Evolutionary conservation across 2,888 invertebrate genomes (phyloP), one percentile per base, ranked within the genome.

Genomic region (Tanypteryx hageni): DNA sequence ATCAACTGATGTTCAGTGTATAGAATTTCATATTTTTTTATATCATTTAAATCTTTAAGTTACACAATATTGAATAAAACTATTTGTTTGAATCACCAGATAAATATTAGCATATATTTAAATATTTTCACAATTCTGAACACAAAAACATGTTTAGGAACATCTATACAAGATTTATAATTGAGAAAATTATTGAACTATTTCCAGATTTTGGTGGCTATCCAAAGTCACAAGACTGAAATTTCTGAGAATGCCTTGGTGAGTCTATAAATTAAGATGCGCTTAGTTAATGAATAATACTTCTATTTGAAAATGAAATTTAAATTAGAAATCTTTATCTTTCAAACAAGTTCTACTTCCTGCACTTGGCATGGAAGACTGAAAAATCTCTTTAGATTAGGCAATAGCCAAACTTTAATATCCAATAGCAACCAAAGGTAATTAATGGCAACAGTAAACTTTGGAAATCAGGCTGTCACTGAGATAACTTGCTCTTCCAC

Each of bases 241-340:
- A 22, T 27, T 76, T 76, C 76, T 76, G 76, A 27, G 76, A 76
- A 76, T 8, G 22, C 76, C 27, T 76, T 76, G 44, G 76, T 56
- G n/a, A 56, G 11, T 89, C 31, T 44, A 89, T 89, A 89, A 89
- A 61, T 89, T 89, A 89, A 89, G 64, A 86, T 22, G 59, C 16
- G 44, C 89, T 64, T 89, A 64, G 31, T 89, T 89, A 16, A 27
- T n/a, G n/a, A n/a, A n/a, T 89, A 89, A 89, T 68, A 89, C 89
- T 89, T 89, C 11, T 68, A 89, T 31, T 64, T 89, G 11, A 89
- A 89, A 89, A 61, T 64, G 44, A 64, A 89, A 56, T 44, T 27
- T 44, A 64, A 64, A 44, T 64, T 89, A 44, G 64, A 89, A n/a
- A n/a, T 89, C 44, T 18, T 22, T 64, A 61, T 64, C 61, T 64